phyloP scores from a whole-genome alignment of 92 coral and sea anemone genomes.

The Heliopora coerulea region DNA sequence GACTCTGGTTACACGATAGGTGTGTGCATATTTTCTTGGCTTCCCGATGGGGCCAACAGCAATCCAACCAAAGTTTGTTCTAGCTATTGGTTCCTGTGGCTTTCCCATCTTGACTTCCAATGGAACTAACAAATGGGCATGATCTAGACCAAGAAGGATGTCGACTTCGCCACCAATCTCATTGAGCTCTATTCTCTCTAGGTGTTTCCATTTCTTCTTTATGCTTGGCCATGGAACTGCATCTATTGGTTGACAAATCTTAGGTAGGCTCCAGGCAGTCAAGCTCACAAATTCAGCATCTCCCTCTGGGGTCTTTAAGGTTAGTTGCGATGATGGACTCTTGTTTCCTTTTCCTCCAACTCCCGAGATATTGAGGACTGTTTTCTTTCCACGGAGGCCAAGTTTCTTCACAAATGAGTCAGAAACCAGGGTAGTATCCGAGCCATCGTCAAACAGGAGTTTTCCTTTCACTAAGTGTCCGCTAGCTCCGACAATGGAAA shows the following conservation, averaged over 20 bases:
- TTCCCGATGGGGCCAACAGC: constrained; percentile 3
- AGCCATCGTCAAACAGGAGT: neutral
- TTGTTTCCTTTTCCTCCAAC: neutral
- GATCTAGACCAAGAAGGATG: constrained; percentile 25
- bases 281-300: neutral
- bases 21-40: neutral
- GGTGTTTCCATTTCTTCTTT: constrained; percentile 23
- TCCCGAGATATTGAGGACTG: neutral
- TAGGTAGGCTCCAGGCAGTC: constrained; percentile 21
- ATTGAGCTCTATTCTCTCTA: constrained; percentile 5
- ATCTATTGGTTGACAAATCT: constrained; percentile 17
- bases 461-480: neutral
- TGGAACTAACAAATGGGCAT: constrained; percentile 18
- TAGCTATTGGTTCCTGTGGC: constrained; percentile 26
- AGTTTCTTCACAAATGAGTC: neutral
- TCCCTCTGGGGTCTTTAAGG: constrained; percentile 33
- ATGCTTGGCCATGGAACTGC: constrained; percentile 30
- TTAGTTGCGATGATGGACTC: constrained; percentile 9
- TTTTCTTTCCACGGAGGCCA: neutral
- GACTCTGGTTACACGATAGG: constrained; percentile 2
- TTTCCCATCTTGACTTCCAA: constrained; percentile 8
- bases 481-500: neutral
- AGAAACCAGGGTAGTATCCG: neutral
- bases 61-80: constrained; percentile 30
- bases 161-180: constrained; percentile 30